phyloP scores from a whole-genome alignment of 1,140 invertebrate species.

The Monochamus saltuarius region DNA sequence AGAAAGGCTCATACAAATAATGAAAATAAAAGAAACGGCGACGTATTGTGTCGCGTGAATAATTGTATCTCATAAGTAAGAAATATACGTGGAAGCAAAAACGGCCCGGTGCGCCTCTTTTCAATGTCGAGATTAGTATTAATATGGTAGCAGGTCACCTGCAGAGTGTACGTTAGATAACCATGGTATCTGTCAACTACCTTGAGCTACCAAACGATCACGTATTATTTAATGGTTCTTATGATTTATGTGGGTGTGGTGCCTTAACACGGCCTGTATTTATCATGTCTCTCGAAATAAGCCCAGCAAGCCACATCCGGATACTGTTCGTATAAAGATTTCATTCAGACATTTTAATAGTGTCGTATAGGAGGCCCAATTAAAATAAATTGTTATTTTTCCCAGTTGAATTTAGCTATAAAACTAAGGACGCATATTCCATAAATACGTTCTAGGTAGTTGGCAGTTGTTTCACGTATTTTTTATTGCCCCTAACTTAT shows the following conservation, averaged over 20 bases:
- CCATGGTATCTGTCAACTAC: conserved; percentile 28
- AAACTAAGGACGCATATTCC: conserved; percentile 1
- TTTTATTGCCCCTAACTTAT: conserved; percentile 22
- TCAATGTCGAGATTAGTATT: conserved; percentile 3
- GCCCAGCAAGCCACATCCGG: conserved; percentile 14
- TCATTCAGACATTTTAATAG: conserved; percentile 8
- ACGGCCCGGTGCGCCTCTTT: no score
- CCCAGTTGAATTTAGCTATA: conserved; percentile 6
- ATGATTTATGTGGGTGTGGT: conserved; percentile 28
- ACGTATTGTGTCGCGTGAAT: no score
- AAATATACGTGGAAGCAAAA: no score
- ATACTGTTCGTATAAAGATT: conserved; percentile 8
- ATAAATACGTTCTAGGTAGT: conserved; percentile 7
- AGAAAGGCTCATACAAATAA: no score
- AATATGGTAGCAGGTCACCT: conserved; percentile 28
- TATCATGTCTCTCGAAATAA: conserved; percentile 15
- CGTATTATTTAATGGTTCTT: conserved; percentile 21
- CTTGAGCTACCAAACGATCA: conserved; percentile 25
- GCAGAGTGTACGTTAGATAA: conserved; percentile 25
- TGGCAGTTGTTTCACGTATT: conserved; percentile 10
- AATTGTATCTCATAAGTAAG: no score
- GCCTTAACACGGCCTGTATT: conserved; percentile 5
- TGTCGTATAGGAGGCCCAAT: background rate
- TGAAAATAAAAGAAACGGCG: no score
- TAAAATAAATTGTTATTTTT: background rate